phyloP scores from a whole-genome alignment of 2,888 invertebrate genomes.

The Morinoia aosen region DNA sequence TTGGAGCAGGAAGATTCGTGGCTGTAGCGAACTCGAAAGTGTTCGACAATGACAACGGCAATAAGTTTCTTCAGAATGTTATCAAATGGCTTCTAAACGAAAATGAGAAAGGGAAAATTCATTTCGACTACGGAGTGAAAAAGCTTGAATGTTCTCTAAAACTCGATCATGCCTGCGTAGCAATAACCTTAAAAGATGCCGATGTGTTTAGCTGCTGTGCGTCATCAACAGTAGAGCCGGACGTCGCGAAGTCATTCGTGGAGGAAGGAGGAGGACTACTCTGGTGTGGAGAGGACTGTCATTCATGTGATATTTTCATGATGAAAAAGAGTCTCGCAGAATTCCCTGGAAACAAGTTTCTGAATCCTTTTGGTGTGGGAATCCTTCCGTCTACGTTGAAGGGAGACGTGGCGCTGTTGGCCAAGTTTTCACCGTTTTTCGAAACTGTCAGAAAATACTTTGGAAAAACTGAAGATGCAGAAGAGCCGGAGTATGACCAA shows the following conservation, averaged over 20 bases:
- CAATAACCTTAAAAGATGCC: not conserved
- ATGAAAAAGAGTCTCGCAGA: not conserved
- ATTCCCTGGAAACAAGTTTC: not conserved
- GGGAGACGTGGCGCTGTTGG: not conserved
- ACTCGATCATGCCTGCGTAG: not conserved
- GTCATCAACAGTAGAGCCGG: not conserved
- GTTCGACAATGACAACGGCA: not conserved
- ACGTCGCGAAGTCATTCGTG: not conserved
- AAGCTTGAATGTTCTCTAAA: not conserved
- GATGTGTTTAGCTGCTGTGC: not conserved
- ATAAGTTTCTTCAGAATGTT: not conserved
- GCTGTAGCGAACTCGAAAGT: not conserved
- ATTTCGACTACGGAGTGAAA: not conserved
- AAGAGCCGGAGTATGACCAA: not conserved
- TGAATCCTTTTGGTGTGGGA: constrained; percentile 31
- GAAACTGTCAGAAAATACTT: not conserved
- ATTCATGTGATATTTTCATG: not conserved
- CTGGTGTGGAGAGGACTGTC: not conserved
- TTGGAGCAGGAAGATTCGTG: not conserved
- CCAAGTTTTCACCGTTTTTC: not conserved
- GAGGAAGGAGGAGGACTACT: not conserved
- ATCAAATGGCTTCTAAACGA: not conserved
- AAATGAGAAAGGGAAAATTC: not conserved
- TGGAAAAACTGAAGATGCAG: not conserved
- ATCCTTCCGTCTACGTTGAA: not conserved